Conservation (phyloP, 2,888 invertebrate species). For the Mythimna albipuncta region DNA sequence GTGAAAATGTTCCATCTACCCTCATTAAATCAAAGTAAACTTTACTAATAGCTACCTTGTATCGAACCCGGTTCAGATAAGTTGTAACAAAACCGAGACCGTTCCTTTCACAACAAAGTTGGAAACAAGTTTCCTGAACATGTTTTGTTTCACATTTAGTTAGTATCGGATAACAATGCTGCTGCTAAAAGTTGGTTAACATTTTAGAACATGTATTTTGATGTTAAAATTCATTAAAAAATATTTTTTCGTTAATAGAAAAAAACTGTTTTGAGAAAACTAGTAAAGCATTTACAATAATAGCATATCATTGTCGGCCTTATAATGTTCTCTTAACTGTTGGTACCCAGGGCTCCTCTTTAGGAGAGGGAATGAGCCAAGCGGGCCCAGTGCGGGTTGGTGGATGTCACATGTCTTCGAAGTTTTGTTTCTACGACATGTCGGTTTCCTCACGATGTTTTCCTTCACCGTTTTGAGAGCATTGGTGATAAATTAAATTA, state of each 20-base stretch:
- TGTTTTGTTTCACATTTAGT: slow-evolving; percentile 42
- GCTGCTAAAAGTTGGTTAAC: slow-evolving; percentile 7
- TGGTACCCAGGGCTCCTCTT: too few species aligned
- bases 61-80: slow-evolving; percentile 18
- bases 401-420: too few species aligned
- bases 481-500: too few species aligned
- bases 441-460: too few species aligned
- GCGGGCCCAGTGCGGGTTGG: too few species aligned
- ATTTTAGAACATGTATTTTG: slow-evolving; percentile 10
- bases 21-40: slow-evolving; percentile 37
- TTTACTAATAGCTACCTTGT: slow-evolving; percentile 28
- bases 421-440: too few species aligned
- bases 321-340: too few species aligned
- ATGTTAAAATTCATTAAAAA: background rate
- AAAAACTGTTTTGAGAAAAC: background rate
- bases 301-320: too few species aligned
- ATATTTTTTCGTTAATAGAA: background rate
- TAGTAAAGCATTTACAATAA: too few species aligned
- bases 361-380: too few species aligned
- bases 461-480: too few species aligned
- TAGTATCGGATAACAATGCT: slow-evolving; percentile 23
- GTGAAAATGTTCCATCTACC: slow-evolving; percentile 13
- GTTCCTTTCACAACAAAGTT: slow-evolving; percentile 25
- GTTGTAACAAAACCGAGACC: slow-evolving; percentile 31
- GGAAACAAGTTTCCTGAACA: slow-evolving; percentile 36